A percentile compares a stretch with the other conserved stretches of the same genome.
Evolutionary conservation across 2,113 vertebrate genomes (phyloP).

Genomic region (Oceanites oceanicus): DNA sequence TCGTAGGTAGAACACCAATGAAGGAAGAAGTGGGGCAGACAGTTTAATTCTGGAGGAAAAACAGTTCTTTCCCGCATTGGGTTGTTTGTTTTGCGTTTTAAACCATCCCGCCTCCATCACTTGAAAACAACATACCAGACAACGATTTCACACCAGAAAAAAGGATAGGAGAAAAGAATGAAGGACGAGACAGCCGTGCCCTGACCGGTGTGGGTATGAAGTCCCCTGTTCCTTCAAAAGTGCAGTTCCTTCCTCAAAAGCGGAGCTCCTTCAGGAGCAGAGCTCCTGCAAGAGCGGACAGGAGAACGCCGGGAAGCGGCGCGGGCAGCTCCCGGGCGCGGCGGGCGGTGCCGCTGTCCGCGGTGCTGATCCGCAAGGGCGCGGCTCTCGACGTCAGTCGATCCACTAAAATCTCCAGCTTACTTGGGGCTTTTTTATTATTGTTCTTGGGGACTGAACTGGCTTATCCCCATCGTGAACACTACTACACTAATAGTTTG

Average conservation of each 20-base stretch:
- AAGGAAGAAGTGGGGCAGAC: neutral
- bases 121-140: neutral
- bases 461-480: neutral
- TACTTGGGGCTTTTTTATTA: accelerated
- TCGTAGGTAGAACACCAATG: neutral
- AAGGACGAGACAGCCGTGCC: neutral
- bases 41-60: neutral
- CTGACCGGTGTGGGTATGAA: neutral
- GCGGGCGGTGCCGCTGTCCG: slow-evolving; percentile 53
- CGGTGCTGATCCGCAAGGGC: slow-evolving; percentile 57
- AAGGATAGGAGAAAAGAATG: accelerated
- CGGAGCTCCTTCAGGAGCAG: no score
- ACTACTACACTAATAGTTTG: no score
- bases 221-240: accelerated
- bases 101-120: neutral
- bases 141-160: neutral
- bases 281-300: neutral
- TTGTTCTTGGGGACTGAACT: neutral
- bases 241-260: accelerated
- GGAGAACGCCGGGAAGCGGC: neutral
- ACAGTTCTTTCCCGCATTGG: accelerated
- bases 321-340: neutral
- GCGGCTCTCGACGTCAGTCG: neutral
- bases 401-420: accelerated
- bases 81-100: neutral